Percentiles rank a stretch among this genome's conserved stretches.
phyloP scores from a whole-genome alignment of 2,888 invertebrate species.

The Pyrrhia umbra region DNA sequence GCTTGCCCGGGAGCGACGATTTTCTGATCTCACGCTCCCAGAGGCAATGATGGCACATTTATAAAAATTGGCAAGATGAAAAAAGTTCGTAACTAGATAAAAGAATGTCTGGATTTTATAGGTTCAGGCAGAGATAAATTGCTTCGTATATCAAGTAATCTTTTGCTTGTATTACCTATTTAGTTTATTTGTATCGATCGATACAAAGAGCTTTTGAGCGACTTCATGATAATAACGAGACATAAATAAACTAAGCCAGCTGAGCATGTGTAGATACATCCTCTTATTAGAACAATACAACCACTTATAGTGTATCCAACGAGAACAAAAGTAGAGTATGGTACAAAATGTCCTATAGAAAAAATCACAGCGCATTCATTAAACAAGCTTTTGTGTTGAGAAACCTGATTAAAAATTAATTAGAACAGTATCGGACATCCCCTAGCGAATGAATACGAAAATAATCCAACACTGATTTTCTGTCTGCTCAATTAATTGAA shows the following conservation, averaged over 20 bases:
- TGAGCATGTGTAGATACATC: slow-evolving; percentile 4
- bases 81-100: slow-evolving; percentile 51
- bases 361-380: slow-evolving; percentile 32
- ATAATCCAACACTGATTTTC: slow-evolving; percentile 61
- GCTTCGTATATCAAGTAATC: slow-evolving; percentile 18
- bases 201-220: slow-evolving; percentile 6
- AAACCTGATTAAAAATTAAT: slow-evolving; percentile 59
- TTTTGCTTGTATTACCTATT: neutral
- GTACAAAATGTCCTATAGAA: neutral
- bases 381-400: slow-evolving; percentile 43
- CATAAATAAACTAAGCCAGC: slow-evolving; percentile 5
- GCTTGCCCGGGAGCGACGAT: slow-evolving; percentile 44
- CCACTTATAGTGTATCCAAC: neutral
- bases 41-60: slow-evolving; percentile 50
- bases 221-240: slow-evolving; percentile 2
- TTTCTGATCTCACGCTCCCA: slow-evolving; percentile 55
- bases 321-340: slow-evolving; percentile 26
- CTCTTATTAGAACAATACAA: slow-evolving; percentile 6
- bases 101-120: slow-evolving; percentile 53
- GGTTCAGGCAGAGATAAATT: slow-evolving; percentile 37
- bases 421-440: slow-evolving; percentile 45
- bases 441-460: slow-evolving; percentile 58
- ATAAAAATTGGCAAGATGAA: slow-evolving; percentile 51
- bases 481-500: slow-evolving; percentile 67
- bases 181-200: neutral